Evolutionary conservation across 2,113 vertebrate genomes (phyloP).

Genomic region (Cyanoderma ruficeps): DNA sequence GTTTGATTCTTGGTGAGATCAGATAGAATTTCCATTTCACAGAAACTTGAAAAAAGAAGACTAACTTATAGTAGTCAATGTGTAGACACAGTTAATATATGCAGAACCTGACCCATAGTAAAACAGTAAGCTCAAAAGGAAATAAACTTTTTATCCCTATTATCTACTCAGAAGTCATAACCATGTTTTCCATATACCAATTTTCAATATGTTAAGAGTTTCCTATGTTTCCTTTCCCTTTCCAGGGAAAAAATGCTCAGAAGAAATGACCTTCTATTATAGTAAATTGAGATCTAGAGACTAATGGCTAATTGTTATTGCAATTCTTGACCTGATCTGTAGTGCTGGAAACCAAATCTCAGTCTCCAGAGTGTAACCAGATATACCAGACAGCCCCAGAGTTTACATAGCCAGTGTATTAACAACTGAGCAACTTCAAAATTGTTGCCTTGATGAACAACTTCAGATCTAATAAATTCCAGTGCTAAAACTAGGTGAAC

Average conservation of each 20-base stretch:
- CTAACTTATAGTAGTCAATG: background rate
- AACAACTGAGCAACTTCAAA: constrained; percentile 68
- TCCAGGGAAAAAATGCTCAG: constrained; percentile 33
- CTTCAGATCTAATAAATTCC: constrained; percentile 59
- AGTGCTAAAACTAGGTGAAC: constrained; percentile 49
- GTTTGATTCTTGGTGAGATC: background rate
- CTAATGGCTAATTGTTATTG: constrained; percentile 76
- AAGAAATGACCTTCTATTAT: constrained; percentile 60
- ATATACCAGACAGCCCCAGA: constrained; percentile 47
- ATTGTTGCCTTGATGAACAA: constrained; percentile 65
- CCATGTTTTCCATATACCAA: background rate
- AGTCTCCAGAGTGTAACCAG: constrained; percentile 70
- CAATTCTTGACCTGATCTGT: constrained; percentile 72
- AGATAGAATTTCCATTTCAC: background rate
- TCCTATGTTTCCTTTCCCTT: background rate
- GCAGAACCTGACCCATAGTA: background rate
- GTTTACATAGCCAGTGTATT: constrained; percentile 52
- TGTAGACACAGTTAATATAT: background rate
- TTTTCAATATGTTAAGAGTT: constrained; percentile 20
- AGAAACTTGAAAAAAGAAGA: background rate
- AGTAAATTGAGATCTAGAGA: constrained; percentile 68
- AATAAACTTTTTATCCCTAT: background rate
- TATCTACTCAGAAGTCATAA: background rate
- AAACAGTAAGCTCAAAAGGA: background rate
- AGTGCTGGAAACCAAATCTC: constrained; percentile 67